Percentiles rank a stretch among this genome's conserved stretches.
Evolutionary conservation across 2,797 vertebrate species (phyloP).

Genomic region (Poeciliopsis paucimaculata): DNA sequence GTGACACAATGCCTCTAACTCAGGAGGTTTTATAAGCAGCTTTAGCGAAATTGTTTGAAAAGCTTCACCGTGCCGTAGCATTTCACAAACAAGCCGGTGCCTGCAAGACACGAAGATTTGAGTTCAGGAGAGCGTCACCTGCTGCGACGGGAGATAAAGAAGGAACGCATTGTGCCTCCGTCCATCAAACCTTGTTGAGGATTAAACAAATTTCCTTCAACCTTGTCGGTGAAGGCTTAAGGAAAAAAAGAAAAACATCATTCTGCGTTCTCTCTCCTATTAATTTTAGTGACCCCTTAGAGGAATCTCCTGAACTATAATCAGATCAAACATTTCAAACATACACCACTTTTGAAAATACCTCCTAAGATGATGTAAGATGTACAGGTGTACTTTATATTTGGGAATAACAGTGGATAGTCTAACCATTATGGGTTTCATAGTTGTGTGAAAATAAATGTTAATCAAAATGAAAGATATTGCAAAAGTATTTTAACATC

Average conservation of each 20-base stretch:
- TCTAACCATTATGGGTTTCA: neutral
- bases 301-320: neutral
- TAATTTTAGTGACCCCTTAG: slow-evolving; percentile 3
- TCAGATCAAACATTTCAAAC: slow-evolving; percentile 5
- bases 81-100: slow-evolving; percentile 11
- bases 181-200: neutral
- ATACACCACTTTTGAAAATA: neutral
- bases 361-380: neutral
- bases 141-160: slow-evolving; percentile 7
- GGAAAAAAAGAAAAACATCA: neutral
- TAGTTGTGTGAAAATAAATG: neutral
- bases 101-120: neutral
- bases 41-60: neutral
- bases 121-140: neutral
- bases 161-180: neutral
- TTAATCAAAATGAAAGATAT: neutral
- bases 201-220: neutral
- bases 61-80: neutral
- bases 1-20: slow-evolving; percentile 7
- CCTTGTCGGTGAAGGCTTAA: neutral
- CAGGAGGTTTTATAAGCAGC: slow-evolving; percentile 3
- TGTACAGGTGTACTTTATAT: neutral
- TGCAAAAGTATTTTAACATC: neutral
- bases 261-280: neutral
- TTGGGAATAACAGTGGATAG: neutral